Conservation (phyloP, 2,113 vertebrate genomes). For the Oreocharis arfaki region DNA sequence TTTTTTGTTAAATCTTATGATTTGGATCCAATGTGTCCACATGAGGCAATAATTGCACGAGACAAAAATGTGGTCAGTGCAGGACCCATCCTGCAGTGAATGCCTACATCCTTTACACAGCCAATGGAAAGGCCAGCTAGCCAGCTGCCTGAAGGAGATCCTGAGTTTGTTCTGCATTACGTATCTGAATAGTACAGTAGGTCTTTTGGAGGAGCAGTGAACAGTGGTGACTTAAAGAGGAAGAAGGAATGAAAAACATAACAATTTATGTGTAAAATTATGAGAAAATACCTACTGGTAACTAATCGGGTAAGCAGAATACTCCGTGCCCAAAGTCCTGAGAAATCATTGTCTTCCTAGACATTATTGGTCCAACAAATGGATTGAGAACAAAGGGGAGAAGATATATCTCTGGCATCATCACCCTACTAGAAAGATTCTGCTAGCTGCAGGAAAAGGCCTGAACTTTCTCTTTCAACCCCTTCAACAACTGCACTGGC, state of each 20-base stretch:
- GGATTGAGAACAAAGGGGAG: background rate
- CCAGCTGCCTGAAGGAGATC: background rate
- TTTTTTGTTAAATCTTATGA: background rate
- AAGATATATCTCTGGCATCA: background rate
- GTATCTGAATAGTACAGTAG: background rate
- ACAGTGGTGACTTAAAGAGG: background rate
- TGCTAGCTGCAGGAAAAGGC: background rate
- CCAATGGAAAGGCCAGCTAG: background rate
- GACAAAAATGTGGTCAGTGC: background rate
- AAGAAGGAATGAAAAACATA: background rate
- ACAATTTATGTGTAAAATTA: background rate
- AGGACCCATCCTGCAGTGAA: background rate
- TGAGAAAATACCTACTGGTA: background rate
- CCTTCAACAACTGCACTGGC: background rate
- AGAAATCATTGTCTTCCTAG: background rate
- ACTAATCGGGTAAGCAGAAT: background rate
- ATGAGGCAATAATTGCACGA: background rate
- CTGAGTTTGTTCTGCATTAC: background rate
- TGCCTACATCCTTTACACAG: background rate
- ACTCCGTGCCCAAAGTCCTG: rapidly evolving
- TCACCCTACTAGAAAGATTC: background rate
- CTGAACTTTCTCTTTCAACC: background rate
- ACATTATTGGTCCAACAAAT: background rate
- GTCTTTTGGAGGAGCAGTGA: background rate
- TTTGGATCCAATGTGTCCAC: background rate